phyloP scores from a whole-genome alignment of 2,797 vertebrate species.

The Cyprinella venusta region DNA sequence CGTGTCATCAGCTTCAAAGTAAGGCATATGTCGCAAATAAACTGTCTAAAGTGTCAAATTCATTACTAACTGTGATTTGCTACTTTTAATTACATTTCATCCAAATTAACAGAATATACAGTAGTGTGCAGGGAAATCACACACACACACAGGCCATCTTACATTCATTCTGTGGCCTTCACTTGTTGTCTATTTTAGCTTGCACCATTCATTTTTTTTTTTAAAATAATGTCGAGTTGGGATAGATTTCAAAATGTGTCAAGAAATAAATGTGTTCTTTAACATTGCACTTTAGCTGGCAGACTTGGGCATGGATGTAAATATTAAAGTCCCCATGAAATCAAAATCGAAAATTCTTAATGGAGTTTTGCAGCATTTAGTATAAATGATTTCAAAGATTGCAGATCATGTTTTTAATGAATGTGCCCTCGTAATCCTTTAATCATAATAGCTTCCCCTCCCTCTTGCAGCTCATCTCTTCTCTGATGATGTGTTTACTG shows the following conservation, averaged over 20 bases:
- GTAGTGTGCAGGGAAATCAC: background rate
- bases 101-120: background rate
- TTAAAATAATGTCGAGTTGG: too few species aligned
- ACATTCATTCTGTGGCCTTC: background rate
- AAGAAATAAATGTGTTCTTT: too few species aligned
- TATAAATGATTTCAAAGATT: background rate
- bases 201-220: too few species aligned
- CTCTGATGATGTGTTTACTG: background rate
- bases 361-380: background rate
- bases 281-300: too few species aligned
- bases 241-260: too few species aligned
- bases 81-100: background rate
- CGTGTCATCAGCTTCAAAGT: too few species aligned
- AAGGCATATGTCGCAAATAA: background rate
- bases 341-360: too few species aligned
- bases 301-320: too few species aligned
- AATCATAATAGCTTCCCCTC: background rate
- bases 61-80: background rate
- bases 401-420: too few species aligned
- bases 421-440: too few species aligned
- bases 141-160: background rate
- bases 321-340: too few species aligned
- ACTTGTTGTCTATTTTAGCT: too few species aligned
- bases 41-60: background rate
- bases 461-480: background rate